Evolutionary conservation across 2,888 invertebrate species (phyloP), one percentile per base, ranked within the genome.

Genomic region (Petrophora chlorosata): DNA sequence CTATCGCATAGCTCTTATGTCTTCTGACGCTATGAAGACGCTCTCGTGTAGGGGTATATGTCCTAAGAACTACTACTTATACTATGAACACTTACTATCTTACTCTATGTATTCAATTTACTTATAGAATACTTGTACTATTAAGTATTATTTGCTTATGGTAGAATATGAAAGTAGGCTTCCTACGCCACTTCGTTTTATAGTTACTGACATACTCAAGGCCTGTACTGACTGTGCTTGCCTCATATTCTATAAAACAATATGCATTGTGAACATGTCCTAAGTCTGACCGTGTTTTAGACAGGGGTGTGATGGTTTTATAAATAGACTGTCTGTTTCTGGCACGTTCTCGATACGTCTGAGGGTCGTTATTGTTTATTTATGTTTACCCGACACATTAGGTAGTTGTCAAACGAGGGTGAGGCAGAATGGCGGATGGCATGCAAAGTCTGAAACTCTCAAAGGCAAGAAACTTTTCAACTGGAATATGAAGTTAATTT

Each of bases 321-420:
- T 64, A 65, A 63, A 64, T 48, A 54, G 47, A 47, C 39, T n/a
- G 9, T 9, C 52, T 56, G 59, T 54, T 52, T 54, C 59, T 65
- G 62, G 41, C 53, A 14, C 47, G 44, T 48, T 44, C 48, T 43
- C 44, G 39, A 49, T 45, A 38, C 40, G 48, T 53, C 45, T 50
- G 55, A 63, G 60, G 65, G 63, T 48, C 55, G 55, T 44, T 36
- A 55, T 59, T 60, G 64, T 64, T 61, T 67, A 69, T 69, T 66
- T 66, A 63, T 62, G 47, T 54, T 22, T 26, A 15, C 15, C 15
- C 13, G 12, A 14, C n/a, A 22, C 33, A 32, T 25, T 48, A 32
- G 13, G 13, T 42, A 26, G 19, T 42, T 36, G 32, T 29, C 9
- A 12, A 19, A 23, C 5, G 51, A 39, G 43, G 50, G 50, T 35